Conservation (phyloP, 2,888 invertebrate species). For the Xylota sylvarum region DNA sequence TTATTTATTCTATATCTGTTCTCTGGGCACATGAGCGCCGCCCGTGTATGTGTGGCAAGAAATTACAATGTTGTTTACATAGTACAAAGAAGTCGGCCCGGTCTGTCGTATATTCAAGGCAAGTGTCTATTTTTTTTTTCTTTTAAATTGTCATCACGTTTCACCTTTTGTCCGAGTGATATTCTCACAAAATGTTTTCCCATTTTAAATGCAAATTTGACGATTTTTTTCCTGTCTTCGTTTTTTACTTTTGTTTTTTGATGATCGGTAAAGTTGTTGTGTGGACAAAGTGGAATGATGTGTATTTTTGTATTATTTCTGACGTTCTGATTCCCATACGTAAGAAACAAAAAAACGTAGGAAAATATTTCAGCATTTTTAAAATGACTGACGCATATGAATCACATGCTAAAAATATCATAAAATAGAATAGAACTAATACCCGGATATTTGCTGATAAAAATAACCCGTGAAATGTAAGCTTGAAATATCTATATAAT, state of each 20-base stretch:
- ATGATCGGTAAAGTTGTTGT: slow-evolving; percentile 38
- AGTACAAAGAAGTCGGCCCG: slow-evolving; percentile 18
- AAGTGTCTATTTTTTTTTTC: slow-evolving; percentile 24
- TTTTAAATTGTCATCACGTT: slow-evolving; percentile 74
- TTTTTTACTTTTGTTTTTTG: neutral
- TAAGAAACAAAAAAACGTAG: slow-evolving; percentile 20
- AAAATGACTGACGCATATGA: slow-evolving; percentile 48
- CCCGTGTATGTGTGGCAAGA: slow-evolving; percentile 15
- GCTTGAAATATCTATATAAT: slow-evolving; percentile 46
- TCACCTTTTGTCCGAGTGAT: slow-evolving; percentile 66
- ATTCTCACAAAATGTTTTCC: slow-evolving; percentile 62
- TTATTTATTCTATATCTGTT: slow-evolving; percentile 68
- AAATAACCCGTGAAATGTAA: slow-evolving; percentile 48
- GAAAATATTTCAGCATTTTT: slow-evolving; percentile 13
- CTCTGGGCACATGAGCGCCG: neutral
- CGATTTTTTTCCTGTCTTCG: slow-evolving; percentile 31
- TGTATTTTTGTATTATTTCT: slow-evolving; percentile 47
- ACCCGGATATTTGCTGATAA: slow-evolving; percentile 62
- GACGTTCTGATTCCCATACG: slow-evolving; percentile 42
- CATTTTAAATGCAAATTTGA: slow-evolving; percentile 70
- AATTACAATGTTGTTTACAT: slow-evolving; percentile 41
- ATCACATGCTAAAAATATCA: slow-evolving; percentile 34
- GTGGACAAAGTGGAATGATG: slow-evolving; percentile 46
- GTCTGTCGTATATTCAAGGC: slow-evolving; percentile 47
- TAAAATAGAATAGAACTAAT: slow-evolving; percentile 26